Evolutionary conservation across 2,888 invertebrate genomes (phyloP).

Genomic region (Drosophila bunnanda): DNA sequence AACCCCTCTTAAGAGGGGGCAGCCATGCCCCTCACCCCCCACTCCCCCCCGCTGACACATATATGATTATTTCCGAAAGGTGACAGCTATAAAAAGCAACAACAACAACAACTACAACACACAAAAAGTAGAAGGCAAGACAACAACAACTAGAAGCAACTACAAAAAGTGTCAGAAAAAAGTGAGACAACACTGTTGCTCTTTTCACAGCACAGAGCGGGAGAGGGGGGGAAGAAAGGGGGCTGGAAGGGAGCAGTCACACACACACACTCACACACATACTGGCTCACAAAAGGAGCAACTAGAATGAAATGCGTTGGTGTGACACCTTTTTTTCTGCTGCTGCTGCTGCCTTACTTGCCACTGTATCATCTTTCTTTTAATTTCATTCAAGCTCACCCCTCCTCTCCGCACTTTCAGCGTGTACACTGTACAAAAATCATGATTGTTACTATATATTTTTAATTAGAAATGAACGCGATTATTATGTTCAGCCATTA

Average conservation of each 20-base stretch:
- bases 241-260: slow-evolving; percentile 3
- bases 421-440: not conserved
- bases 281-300: slow-evolving; percentile 38
- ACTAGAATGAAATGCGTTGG: slow-evolving; percentile 51
- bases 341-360: slow-evolving; percentile 7
- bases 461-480: not conserved
- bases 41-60: slow-evolving; percentile 70
- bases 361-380: slow-evolving; percentile 37
- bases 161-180: slow-evolving; percentile 49
- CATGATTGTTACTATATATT: not conserved
- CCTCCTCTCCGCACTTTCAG: slow-evolving; percentile 1
- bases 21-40: too few relatives aligned
- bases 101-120: slow-evolving; percentile 32
- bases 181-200: slow-evolving; percentile 71
- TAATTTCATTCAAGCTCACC: slow-evolving; percentile 65
- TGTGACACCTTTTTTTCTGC: slow-evolving; percentile 53
- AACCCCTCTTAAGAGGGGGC: not conserved
- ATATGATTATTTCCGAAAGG: slow-evolving; percentile 81
- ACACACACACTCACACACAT: slow-evolving; percentile 15
- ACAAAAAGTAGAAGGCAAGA: slow-evolving; percentile 66
- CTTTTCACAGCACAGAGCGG: slow-evolving; percentile 54
- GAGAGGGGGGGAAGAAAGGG: not conserved
- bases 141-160: slow-evolving; percentile 44
- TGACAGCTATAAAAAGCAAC: slow-evolving; percentile 77
- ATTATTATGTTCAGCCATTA: not conserved